Conservation (phyloP, 1,140 invertebrate genomes). For the Drosophila ogumai region DNA sequence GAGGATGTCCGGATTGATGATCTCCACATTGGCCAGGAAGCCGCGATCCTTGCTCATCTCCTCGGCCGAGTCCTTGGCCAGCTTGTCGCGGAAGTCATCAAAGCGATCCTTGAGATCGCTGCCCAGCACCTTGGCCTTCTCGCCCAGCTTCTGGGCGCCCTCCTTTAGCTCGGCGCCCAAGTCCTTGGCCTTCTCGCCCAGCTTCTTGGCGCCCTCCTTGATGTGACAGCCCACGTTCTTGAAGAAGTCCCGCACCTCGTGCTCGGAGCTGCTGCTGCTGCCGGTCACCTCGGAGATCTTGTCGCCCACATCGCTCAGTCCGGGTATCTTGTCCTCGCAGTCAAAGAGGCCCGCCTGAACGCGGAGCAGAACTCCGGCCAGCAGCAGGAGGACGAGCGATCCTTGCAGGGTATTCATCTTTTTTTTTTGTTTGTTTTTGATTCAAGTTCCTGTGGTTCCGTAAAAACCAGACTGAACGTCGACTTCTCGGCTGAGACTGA, state of each 20-base stretch:
- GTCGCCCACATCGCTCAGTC: slow-evolving; percentile 51
- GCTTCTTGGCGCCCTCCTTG: slow-evolving; percentile 70
- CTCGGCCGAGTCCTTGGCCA: slow-evolving; percentile 67
- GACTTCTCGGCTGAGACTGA: slow-evolving; percentile 48
- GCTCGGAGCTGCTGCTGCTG: slow-evolving; percentile 58
- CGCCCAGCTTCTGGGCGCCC: slow-evolving; percentile 71
- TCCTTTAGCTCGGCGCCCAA: slow-evolving; percentile 68
- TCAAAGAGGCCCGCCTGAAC: slow-evolving; percentile 65
- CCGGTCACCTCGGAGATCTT: slow-evolving; percentile 57
- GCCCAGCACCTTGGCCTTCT: slow-evolving; percentile 71
- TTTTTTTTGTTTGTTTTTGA: not conserved
- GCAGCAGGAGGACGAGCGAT: slow-evolving; percentile 27
- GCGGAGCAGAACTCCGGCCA: slow-evolving; percentile 22
- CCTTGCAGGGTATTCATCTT: slow-evolving; percentile 43
- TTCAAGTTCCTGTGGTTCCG: not conserved
- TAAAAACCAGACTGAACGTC: slow-evolving; percentile 48
- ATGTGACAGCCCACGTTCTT: slow-evolving; percentile 77
- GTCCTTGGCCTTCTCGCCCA: slow-evolving; percentile 67
- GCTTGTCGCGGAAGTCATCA: slow-evolving; percentile 73
- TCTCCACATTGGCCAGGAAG: slow-evolving; percentile 71
- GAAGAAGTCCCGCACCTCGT: slow-evolving; percentile 76
- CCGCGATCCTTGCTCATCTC: slow-evolving; percentile 62
- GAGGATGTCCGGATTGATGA: slow-evolving; percentile 77
- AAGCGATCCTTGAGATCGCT: slow-evolving; percentile 69
- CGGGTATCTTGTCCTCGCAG: slow-evolving; percentile 68